Evolutionary conservation across 2,888 invertebrate species (phyloP).

Genomic region (Ennomos fuscantarius): DNA sequence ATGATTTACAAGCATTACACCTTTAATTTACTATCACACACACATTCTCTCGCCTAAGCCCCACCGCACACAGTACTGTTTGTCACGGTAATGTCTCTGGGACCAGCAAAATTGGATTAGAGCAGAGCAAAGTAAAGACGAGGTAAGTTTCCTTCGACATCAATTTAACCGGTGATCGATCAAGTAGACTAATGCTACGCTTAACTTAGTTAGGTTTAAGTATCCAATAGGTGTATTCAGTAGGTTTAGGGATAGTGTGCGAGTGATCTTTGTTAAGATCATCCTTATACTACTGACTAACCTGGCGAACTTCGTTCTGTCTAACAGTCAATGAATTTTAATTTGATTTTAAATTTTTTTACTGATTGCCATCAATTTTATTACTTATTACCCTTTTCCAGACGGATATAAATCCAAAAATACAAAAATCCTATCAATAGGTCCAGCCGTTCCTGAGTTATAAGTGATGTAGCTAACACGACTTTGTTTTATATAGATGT

Average conservation of each 20-base stretch:
- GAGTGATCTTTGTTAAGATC: too few species aligned
- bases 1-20: constrained; percentile 11
- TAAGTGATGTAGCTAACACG: too few species aligned
- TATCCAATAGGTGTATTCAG: constrained; percentile 7
- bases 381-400: too few species aligned
- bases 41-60: constrained; percentile 21
- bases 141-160: constrained; percentile 57
- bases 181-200: constrained; percentile 51
- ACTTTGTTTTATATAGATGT: too few species aligned
- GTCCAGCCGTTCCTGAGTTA: too few species aligned
- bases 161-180: constrained; percentile 54
- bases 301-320: too few species aligned
- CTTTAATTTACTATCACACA: constrained; percentile 23
- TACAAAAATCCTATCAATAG: too few species aligned
- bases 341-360: constrained; percentile 8
- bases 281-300: too few species aligned
- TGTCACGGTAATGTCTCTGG: constrained; percentile 44
- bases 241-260: constrained; percentile 1
- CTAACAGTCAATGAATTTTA: too few species aligned
- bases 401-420: too few species aligned
- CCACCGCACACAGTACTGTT: constrained; percentile 37
- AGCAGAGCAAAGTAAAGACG: constrained; percentile 47
- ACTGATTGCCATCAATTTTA: too few species aligned
- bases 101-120: constrained; percentile 41
- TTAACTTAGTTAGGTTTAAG: constrained; percentile 41